Evolutionary conservation across 2,888 invertebrate species (phyloP), one percentile per base, ranked within the genome.

Genomic region (Agriopis leucophaearia): DNA sequence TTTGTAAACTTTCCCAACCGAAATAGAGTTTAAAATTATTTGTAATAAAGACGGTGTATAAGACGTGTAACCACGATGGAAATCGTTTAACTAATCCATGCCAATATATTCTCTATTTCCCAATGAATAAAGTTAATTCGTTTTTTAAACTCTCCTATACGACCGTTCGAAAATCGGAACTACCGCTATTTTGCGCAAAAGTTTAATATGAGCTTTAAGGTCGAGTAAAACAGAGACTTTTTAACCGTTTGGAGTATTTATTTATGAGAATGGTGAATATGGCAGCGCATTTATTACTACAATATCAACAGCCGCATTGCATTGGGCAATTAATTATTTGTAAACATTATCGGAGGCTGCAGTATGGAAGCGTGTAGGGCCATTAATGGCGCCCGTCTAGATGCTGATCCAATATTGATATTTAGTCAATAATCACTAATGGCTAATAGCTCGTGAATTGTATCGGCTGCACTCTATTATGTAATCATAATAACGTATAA

Each of bases 311-410:
- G 87, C 81, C 85, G 81, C 90, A 91, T 91, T 91, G 91, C 89
- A 89, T 87, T 88, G 84, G 89, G 84, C 91, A 85, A 92, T 93
- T 92, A 93, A 92, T 94, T 93, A 93, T 92, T 92, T 88, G 94
- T 89, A 92, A 92, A 93, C 91, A 92, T 88, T 88, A 81, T 81
- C 78, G 77, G 81, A 81, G 81, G 77, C 81, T 38, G 58, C 40
- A 42, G 18, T 87, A 87, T 89, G 89, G 81, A 74, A 77, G 74
- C 87, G 88, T 89, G 89, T 80, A 73, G 76, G 73, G 74, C 80
- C 89, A 89, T 91, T 90, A 90, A 88, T 85, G 85, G 81, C 75
- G 79, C 60, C 47, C 52, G 64, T 51, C 71, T 71, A 72, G 74
- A 72, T 69, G 65, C 57, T 79, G 77, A 78, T 78, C 73, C 78